Evolutionary conservation across 2,113 vertebrate genomes (phyloP).

Genomic region (Gnathonemus longibarbis): DNA sequence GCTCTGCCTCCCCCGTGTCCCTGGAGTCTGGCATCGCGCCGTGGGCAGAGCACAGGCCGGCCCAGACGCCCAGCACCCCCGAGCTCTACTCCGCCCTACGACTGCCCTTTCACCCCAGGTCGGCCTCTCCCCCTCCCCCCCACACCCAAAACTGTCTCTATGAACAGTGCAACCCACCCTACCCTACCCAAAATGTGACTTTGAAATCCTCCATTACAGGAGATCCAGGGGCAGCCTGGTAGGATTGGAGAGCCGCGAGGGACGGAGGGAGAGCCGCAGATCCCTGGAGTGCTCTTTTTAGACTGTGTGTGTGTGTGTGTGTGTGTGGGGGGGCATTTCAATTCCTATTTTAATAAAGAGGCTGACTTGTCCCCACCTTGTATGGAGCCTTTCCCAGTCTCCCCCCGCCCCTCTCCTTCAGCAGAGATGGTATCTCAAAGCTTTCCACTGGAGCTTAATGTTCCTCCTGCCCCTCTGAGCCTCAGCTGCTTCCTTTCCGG

Average conservation of each 20-base stretch:
- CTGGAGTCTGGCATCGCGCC: background rate
- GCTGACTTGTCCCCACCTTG: background rate
- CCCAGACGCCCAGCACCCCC: constrained; percentile 51
- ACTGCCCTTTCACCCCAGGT: constrained; percentile 46
- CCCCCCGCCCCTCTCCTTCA: background rate
- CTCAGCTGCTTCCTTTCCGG: background rate
- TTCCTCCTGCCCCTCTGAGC: background rate
- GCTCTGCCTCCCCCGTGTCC: constrained; percentile 40
- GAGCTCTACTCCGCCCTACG: constrained; percentile 55
- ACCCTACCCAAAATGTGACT: background rate
- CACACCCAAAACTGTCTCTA: no score
- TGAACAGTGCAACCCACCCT: background rate
- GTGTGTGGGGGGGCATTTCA: background rate
- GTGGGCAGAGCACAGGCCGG: constrained; percentile 19
- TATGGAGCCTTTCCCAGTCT: background rate
- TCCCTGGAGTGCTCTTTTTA: constrained; percentile 47
- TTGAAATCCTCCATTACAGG: constrained; percentile 17
- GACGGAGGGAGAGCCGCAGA: background rate
- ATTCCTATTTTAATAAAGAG: background rate
- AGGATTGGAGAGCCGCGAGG: constrained; percentile 22
- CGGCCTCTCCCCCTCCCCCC: constrained; percentile 5
- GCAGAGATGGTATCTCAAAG: background rate
- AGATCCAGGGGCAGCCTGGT: constrained; percentile 22
- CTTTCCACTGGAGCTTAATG: background rate
- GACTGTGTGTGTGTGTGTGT: background rate